These are phyloP conservation scores for Syngnathus typhle DNA, from an alignment of 2,113 vertebrate species.

Conservation along the genomic window DNA sequence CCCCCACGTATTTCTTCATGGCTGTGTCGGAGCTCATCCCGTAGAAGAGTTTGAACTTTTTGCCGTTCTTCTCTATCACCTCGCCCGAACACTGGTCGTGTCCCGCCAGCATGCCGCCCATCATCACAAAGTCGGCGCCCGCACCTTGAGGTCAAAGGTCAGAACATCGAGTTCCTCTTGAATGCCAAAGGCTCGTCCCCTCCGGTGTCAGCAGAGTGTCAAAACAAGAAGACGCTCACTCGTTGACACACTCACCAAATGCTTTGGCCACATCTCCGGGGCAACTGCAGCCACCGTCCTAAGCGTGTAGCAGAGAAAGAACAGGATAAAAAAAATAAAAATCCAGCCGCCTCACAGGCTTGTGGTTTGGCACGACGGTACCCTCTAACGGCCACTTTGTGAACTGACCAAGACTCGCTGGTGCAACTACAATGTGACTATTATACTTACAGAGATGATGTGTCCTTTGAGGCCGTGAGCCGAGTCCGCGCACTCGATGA, in stretches of 20 bases:
- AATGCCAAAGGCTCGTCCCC: too few relatives aligned
- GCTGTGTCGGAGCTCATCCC: conserved; percentile 98
- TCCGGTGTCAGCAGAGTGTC: too few relatives aligned
- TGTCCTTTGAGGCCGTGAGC: conserved; percentile 96
- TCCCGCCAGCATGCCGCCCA: conserved; percentile 97
- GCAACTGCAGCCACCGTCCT: conserved; percentile 97
- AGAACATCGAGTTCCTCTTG: too few relatives aligned
- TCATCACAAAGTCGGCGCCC: conserved; percentile 96
- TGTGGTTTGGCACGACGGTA: not conserved
- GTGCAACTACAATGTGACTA: not conserved
- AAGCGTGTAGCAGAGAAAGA: not conserved
- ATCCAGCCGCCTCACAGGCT: not conserved
- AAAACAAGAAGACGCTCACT: too few relatives aligned
- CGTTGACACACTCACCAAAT: conserved; percentile 77
- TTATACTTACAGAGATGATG: conserved; percentile 88
- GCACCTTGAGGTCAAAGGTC: conserved; percentile 71
- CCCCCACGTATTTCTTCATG: conserved; percentile 95
- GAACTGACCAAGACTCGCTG: not conserved
- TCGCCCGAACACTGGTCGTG: conserved; percentile 93
- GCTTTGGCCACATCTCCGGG: conserved; percentile 98
- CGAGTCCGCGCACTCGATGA: conserved; percentile 97
- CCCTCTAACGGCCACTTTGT: not conserved
- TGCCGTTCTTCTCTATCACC: conserved; percentile 87
- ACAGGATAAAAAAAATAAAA: not conserved
- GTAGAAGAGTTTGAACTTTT: conserved; percentile 93